phyloP scores from a whole-genome alignment of 92 coral and sea anemone genomes.

The Palythoa grandiflora region DNA sequence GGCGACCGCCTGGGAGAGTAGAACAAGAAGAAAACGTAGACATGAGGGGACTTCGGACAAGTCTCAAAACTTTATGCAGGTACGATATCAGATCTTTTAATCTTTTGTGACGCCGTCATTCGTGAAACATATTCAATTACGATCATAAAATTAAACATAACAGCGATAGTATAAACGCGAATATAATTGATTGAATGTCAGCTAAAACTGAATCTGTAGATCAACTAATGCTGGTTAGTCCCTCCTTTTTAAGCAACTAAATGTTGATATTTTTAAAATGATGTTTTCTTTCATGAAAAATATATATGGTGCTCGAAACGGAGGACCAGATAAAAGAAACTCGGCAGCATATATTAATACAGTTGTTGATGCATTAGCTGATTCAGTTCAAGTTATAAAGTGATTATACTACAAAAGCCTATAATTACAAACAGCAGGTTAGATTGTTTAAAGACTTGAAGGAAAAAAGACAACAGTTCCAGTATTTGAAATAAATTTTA shows the following conservation, averaged over 20 bases:
- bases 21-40: slow-evolving; percentile 60
- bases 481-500: not conserved
- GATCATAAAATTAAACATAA: slow-evolving; percentile 22
- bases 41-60: slow-evolving; percentile 25
- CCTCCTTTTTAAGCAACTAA: not conserved
- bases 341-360: not conserved
- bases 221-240: slow-evolving; percentile 1
- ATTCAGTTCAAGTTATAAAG: not conserved
- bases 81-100: slow-evolving; percentile 20
- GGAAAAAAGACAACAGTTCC: not conserved
- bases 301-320: not conserved
- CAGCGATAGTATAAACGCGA: slow-evolving; percentile 33
- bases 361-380: not conserved
- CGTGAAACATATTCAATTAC: slow-evolving; percentile 46
- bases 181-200: slow-evolving; percentile 17
- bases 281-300: not conserved
- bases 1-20: slow-evolving; percentile 70
- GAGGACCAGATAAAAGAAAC: not conserved
- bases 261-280: not conserved
- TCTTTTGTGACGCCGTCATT: slow-evolving; percentile 27
- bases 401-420: not conserved
- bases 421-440: slow-evolving; percentile 12
- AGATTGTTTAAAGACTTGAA: not conserved
- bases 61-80: slow-evolving; percentile 34
- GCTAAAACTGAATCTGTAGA: not conserved